phyloP scores from a whole-genome alignment of 2,888 invertebrate genomes.

The Sinelater perroti region DNA sequence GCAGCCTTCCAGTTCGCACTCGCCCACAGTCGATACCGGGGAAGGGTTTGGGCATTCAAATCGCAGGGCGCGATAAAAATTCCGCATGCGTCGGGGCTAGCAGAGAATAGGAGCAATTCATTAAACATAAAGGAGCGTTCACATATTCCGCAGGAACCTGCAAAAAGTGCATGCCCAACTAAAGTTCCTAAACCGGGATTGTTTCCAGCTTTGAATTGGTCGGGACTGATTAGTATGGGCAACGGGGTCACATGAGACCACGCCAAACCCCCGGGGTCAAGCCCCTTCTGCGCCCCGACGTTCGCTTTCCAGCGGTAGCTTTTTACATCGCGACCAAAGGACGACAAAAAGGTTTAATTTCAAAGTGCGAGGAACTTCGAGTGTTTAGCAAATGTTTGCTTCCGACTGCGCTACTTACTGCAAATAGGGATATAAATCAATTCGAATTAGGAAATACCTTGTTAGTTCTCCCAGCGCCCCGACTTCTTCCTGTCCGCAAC shows the following conservation, averaged over 20 bases:
- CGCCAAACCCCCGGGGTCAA: conserved; percentile 18
- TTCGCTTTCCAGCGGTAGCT: conserved; percentile 7
- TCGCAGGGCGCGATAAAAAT: background rate
- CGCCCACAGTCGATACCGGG: conserved; percentile 4
- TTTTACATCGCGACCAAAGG: conserved; percentile 10
- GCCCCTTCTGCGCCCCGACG: conserved; percentile 10
- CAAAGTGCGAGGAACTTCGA: conserved; percentile 20
- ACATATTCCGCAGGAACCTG: conserved; percentile 2
- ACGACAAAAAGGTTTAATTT: conserved; percentile 31
- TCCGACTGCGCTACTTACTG: conserved; percentile 20
- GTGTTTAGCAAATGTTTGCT: conserved; percentile 26
- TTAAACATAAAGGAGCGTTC: conserved; percentile 8
- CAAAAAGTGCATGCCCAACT: conserved; percentile 14
- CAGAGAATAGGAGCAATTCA: conserved; percentile 1
- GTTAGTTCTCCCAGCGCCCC: conserved; percentile 2
- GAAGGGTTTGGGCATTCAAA: background rate
- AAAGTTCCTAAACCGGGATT: conserved; percentile 10
- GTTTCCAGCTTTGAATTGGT: conserved; percentile 19
- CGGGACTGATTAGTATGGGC: conserved; percentile 20
- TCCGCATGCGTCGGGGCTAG: background rate
- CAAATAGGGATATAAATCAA: conserved; percentile 24
- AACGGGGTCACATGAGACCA: conserved; percentile 9
- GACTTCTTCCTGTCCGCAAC: conserved; percentile 2
- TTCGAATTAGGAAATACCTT: conserved; percentile 25
- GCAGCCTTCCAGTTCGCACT: conserved; percentile 5